These are phyloP conservation scores for Belonocnema kinseyi DNA, from an alignment of 1,140 invertebrate species.

Conservation along the genomic window DNA sequence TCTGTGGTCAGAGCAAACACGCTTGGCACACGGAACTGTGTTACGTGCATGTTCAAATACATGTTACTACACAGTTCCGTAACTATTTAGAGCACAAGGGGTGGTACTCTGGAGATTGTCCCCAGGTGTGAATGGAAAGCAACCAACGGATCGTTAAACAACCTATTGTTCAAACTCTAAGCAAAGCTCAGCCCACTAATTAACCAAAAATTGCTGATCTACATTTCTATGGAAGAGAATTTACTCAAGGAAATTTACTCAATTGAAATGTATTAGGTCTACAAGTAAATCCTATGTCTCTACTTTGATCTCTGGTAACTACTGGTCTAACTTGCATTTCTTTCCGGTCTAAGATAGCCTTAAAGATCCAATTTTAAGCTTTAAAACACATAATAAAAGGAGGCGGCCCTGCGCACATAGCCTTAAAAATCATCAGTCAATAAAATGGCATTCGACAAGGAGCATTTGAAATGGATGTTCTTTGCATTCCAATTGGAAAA, in stretches of 20 bases:
- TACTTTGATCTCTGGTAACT: too few relatives aligned
- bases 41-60: constrained; percentile 5
- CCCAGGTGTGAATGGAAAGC: constrained; percentile 24
- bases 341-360: too few relatives aligned
- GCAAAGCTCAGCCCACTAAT: constrained; percentile 16
- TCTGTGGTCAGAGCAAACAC: constrained; percentile 36
- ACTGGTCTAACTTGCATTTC: too few relatives aligned
- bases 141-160: constrained; percentile 26
- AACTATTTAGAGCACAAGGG: constrained; percentile 15
- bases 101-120: constrained; percentile 15
- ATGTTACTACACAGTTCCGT: constrained; percentile 21
- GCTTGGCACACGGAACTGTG: not conserved
- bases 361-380: not conserved
- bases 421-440: too few relatives aligned
- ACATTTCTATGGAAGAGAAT: constrained; percentile 3
- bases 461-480: too few relatives aligned
- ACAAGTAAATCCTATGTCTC: too few relatives aligned
- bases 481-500: too few relatives aligned
- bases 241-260: not conserved
- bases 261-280: not conserved
- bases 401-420: too few relatives aligned
- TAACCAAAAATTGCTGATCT: constrained; percentile 13
- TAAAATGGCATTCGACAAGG: too few relatives aligned
- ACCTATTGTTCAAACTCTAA: constrained; percentile 14
- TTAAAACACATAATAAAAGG: too few relatives aligned